Percentiles rank a stretch among this genome's conserved stretches.
Conservation (phyloP, 2,113 vertebrate genomes). For the Lota lota region DNA sequence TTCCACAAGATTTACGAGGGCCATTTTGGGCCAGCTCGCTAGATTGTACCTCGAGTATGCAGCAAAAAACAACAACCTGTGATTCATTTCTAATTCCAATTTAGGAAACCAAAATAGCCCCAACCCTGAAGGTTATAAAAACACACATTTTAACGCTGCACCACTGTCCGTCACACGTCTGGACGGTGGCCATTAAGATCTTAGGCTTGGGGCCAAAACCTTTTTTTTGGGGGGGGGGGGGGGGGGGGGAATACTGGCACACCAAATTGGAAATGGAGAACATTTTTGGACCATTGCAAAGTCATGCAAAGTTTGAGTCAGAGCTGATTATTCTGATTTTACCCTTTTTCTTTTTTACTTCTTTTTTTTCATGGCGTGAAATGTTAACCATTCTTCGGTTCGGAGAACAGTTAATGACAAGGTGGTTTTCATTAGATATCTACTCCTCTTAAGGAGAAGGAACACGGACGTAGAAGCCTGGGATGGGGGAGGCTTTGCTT, state of each 20-base stretch:
- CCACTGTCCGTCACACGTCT: slow-evolving; percentile 41
- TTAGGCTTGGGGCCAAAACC: slow-evolving; percentile 34
- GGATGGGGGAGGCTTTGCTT: slow-evolving; percentile 18
- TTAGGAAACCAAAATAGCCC: background rate
- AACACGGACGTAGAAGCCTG: slow-evolving; percentile 24
- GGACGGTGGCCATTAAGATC: slow-evolving; percentile 40
- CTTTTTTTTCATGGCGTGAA: slow-evolving; percentile 45
- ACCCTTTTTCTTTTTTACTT: slow-evolving; percentile 34
- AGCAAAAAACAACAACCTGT: background rate
- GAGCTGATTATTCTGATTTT: slow-evolving; percentile 15
- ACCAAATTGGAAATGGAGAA: slow-evolving; percentile 26
- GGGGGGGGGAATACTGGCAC: slow-evolving; percentile 2
- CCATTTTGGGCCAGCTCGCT: slow-evolving; percentile 14
- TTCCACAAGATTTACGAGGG: slow-evolving; percentile 21
- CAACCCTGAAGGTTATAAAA: slow-evolving; percentile 22
- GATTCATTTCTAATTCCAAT: slow-evolving; percentile 24
- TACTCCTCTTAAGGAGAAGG: slow-evolving; percentile 38
- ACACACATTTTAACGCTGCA: slow-evolving; percentile 38
- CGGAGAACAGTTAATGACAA: slow-evolving; percentile 52
- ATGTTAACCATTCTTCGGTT: slow-evolving; percentile 49
- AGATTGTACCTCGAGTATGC: slow-evolving; percentile 25
- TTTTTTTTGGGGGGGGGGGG: slow-evolving; percentile 4
- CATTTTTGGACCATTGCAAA: slow-evolving; percentile 35
- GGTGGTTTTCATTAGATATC: slow-evolving; percentile 64
- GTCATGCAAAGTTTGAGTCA: slow-evolving; percentile 45